A percentile compares a stretch with the other conserved stretches of the same genome.
Conservation (phyloP, 37 sponge, comb jelly and placozoan genomes). For the Tethya wilhelma region DNA sequence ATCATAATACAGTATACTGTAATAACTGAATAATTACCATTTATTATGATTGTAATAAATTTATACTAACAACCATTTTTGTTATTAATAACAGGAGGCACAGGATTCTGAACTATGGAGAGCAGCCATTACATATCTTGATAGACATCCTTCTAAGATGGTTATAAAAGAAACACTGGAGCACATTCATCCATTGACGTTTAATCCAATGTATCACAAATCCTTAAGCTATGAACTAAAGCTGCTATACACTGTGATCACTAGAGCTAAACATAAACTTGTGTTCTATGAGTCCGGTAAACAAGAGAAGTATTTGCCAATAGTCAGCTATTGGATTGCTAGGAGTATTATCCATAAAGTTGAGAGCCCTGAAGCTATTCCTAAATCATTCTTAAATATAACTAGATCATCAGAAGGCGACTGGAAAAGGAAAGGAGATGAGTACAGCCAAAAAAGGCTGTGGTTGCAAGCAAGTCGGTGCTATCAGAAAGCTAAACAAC, state of each 20-base stretch:
- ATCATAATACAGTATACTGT: background rate
- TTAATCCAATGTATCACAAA: slow-evolving; percentile 49
- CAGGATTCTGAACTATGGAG: slow-evolving; percentile 67
- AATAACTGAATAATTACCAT: background rate
- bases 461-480: slow-evolving; percentile 68
- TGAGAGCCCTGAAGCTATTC: background rate
- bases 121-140: slow-evolving; percentile 6
- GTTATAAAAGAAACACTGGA: background rate
- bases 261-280: slow-evolving; percentile 62
- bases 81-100: background rate
- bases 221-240: slow-evolving; percentile 70
- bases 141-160: background rate
- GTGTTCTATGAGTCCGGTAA: slow-evolving; percentile 71
- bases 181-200: slow-evolving; percentile 29
- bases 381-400: background rate
- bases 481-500: slow-evolving; percentile 44
- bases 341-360: slow-evolving; percentile 15
- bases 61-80: background rate
- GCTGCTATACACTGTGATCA: slow-evolving; percentile 76
- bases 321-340: slow-evolving; percentile 21
- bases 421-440: slow-evolving; percentile 77
- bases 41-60: background rate
- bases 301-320: slow-evolving; percentile 16
- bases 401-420: slow-evolving; percentile 39
- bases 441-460: slow-evolving; percentile 35